Evolutionary conservation across 2,797 vertebrate genomes (phyloP), one percentile per base, ranked within the genome.

Genomic region (Typhlichthys eigenmanni): DNA sequence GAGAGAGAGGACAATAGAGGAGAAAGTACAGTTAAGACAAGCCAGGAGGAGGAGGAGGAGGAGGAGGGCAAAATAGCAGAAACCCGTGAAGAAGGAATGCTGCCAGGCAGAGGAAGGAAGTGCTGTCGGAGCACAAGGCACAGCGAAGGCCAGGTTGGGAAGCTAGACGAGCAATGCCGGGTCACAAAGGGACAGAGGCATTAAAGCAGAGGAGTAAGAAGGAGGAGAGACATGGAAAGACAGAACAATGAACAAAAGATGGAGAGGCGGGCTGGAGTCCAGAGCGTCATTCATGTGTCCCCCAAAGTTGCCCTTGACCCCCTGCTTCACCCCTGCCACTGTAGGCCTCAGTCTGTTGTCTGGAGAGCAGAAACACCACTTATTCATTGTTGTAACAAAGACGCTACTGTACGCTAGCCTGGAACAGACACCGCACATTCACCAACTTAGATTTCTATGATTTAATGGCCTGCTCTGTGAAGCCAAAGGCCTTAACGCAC

Each of bases 301-400:
- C 73, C 68, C 50, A 50, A 55, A 52, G 54, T 54, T 75, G 75
- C 72, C 54, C 63, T 46, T 60, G 70, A 68, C 66, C 64, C 69
- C 57, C 56, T 64, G 61, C 53, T 55, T 47, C 55, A 57, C 19
- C 48, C 51, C 45, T 49, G 24, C n/a, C 38, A 16, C 13, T 57
- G 54, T 57, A 13, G 29, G 57, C 16, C 43, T 29, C 13, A 32
- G 48, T 16, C 24, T 49, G 62, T 14, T 71, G 57, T 68, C 64
- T 68, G 64, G 55, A 34, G 47, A 45, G 54, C 43, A 66, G 47
- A 29, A 53, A 69, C 59, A 62, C 48, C 49, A 32, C 60, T 78
- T 69, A 83, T 86, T 83, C 77, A 79, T 45, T 6, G 32, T 62
- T 57, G 14, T 1, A 47, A 89, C 83, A 85, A 82, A 86, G 80